Conservation (phyloP, 1,140 invertebrate species). For the Trachymyrmex septentrionalis region DNA sequence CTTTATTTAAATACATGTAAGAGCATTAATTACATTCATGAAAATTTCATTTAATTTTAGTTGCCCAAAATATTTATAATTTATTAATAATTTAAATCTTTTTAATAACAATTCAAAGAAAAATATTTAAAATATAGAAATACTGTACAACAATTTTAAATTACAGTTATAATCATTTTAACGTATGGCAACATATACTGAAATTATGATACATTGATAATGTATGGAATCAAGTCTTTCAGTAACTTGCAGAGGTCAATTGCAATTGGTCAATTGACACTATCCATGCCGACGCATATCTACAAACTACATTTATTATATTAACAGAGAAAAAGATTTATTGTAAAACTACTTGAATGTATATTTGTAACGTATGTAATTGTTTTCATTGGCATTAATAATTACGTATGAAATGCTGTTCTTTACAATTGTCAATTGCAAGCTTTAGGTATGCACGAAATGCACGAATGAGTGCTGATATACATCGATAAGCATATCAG, state of each 20-base stretch:
- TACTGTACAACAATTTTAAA: constrained; percentile 4
- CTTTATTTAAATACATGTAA: background rate
- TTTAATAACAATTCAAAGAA: background rate
- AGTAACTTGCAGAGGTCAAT: background rate
- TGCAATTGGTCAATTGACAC: background rate
- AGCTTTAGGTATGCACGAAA: background rate
- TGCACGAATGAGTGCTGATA: constrained; percentile 16
- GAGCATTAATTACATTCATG: background rate
- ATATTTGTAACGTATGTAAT: background rate
- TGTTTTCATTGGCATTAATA: constrained; percentile 28
- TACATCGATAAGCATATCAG: background rate
- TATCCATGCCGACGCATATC: background rate
- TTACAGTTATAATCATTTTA: constrained; percentile 1
- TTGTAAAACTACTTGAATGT: constrained; percentile 10
- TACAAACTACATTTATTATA: constrained; percentile 26
- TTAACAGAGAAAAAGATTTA: background rate
- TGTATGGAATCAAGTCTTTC: constrained; percentile 7
- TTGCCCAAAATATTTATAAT: background rate
- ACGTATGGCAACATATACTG: background rate
- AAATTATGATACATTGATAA: background rate
- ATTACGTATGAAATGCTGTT: constrained; percentile 16
- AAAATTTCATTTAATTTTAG: constrained; percentile 4
- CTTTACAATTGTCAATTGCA: background rate
- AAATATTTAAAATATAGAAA: constrained; percentile 19
- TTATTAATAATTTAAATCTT: background rate